These are phyloP conservation scores for Diplazon laetatorius DNA, from an alignment of 2,888 invertebrate genomes.

Conservation along the genomic window DNA sequence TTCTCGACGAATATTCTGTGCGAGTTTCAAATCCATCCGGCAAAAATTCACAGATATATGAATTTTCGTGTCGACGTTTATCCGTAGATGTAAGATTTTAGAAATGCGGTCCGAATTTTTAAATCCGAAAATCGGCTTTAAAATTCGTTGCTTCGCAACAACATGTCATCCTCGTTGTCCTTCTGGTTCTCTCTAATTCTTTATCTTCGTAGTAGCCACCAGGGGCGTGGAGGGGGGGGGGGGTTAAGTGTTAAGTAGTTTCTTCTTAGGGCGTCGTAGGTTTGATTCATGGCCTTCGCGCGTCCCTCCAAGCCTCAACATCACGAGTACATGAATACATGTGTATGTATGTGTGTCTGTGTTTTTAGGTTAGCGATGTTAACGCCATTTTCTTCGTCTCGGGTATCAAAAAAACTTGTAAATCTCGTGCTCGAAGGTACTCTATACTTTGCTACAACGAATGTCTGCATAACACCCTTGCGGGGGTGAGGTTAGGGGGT, in stretches of 20 bases:
- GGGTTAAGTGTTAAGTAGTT: conserved; percentile 49
- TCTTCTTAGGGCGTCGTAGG: conserved; percentile 8
- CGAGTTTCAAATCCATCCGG: too few relatives aligned
- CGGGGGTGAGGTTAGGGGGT: neutral
- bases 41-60: too few relatives aligned
- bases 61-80: too few relatives aligned
- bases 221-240: too few relatives aligned
- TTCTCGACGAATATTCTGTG: too few relatives aligned
- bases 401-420: conserved; percentile 37
- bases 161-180: neutral
- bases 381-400: conserved; percentile 19
- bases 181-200: conserved; percentile 7
- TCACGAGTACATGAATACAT: too few relatives aligned
- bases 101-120: conserved; percentile 2
- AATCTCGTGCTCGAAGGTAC: conserved; percentile 13
- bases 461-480: conserved; percentile 12
- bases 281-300: conserved; percentile 51
- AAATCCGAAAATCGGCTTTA: conserved; percentile 3
- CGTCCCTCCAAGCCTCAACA: too few relatives aligned
- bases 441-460: conserved; percentile 1
- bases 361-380: conserved; percentile 2
- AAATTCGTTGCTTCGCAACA: neutral
- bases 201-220: conserved; percentile 24
- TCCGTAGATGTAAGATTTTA: neutral
- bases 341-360: too few relatives aligned